These are phyloP conservation scores for Staurois parvus DNA, from an alignment of 2,797 vertebrate genomes.

Conservation along the genomic window DNA sequence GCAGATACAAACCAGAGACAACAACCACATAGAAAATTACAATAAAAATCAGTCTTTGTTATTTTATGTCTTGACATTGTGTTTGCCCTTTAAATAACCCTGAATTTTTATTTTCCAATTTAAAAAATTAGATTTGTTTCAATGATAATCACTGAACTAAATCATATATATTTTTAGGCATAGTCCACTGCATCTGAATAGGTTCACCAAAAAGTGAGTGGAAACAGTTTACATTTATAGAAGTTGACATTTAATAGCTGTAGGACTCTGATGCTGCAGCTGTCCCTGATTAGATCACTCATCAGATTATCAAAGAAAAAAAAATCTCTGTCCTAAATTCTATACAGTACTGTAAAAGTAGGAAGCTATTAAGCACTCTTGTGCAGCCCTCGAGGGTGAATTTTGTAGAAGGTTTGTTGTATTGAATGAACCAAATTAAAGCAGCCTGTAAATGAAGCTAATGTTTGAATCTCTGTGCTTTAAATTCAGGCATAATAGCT, in stretches of 20 bases:
- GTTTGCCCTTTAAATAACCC: conserved; percentile 49
- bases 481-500: conserved; percentile 58
- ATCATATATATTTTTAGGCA: conserved; percentile 52
- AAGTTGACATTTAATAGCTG: conserved; percentile 78
- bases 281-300: conserved; percentile 79
- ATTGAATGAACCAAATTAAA: conserved; percentile 69
- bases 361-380: conserved; percentile 69
- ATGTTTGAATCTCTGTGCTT: conserved; percentile 67
- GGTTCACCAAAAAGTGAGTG: conserved; percentile 70
- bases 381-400: conserved; percentile 73
- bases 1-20: too few species aligned
- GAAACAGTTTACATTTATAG: conserved; percentile 75
- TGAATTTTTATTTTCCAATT: conserved; percentile 37
- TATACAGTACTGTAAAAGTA: conserved; percentile 67
- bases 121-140: conserved; percentile 49
- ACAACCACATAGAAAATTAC: not conserved
- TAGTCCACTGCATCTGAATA: conserved; percentile 70
- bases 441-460: conserved; percentile 68
- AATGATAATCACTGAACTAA: conserved; percentile 51
- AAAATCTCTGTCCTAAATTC: conserved; percentile 76
- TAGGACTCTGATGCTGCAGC: conserved; percentile 74
- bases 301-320: conserved; percentile 78
- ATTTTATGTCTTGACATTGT: not conserved
- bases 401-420: conserved; percentile 72
- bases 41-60: not conserved